A percentile compares a stretch with the other conserved stretches of the same genome.
Conservation (phyloP, 2,888 invertebrate species). For the Troides aeacus region DNA sequence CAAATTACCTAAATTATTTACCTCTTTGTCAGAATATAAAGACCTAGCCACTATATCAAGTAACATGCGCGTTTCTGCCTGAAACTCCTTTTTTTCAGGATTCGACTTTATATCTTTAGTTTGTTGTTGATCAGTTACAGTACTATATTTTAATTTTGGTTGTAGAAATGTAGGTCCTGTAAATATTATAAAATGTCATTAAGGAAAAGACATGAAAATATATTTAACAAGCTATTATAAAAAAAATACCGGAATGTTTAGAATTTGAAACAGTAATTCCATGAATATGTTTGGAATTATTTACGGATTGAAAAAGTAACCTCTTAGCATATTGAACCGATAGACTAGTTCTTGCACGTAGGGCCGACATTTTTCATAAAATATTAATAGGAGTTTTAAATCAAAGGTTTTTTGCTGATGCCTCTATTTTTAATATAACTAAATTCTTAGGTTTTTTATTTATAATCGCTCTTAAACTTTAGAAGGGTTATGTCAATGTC, state of each 20-base stretch:
- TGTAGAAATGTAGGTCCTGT: background rate
- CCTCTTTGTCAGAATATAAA: conserved; percentile 98
- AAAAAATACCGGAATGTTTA: conserved; percentile 37
- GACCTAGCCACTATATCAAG: conserved; percentile 98
- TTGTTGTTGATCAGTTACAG: conserved; percentile 50
- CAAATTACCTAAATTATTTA: conserved; percentile 48
- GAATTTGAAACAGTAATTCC: conserved; percentile 36
- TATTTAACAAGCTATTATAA: conserved; percentile 14
- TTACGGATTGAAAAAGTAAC: conserved; percentile 51
- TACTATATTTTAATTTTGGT: conserved; percentile 39
- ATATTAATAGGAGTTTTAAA: no score
- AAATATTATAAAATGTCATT: background rate
- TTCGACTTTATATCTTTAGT: conserved; percentile 75
- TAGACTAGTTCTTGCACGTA: conserved; percentile 52
- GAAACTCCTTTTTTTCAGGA: conserved; percentile 92
- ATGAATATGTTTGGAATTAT: conserved; percentile 45
- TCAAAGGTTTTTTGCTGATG: no score
- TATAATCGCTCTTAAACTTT: no score
- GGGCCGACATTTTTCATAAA: conserved; percentile 52
- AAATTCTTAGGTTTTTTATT: no score
- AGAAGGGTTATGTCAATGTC: no score
- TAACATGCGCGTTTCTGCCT: conserved; percentile 97
- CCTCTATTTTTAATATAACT: no score
- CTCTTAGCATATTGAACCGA: conserved; percentile 49
- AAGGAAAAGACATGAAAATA: background rate